Evolutionary conservation across 2,113 vertebrate species (phyloP), one percentile per base, ranked within the genome.

Genomic region (Thermophis baileyi): DNA sequence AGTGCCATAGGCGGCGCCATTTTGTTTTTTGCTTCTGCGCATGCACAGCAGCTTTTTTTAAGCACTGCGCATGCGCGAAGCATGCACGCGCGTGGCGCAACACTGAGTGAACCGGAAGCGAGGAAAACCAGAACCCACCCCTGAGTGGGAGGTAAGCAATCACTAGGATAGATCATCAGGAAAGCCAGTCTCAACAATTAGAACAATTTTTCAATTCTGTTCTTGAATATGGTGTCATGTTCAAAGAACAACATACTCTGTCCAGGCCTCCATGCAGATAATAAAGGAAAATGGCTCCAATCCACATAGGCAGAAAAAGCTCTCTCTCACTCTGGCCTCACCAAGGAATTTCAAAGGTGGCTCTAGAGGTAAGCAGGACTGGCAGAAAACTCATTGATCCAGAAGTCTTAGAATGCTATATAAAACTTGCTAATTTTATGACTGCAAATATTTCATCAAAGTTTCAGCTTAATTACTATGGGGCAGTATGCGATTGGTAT

Each of bases 111-210:
- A n/a, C n/a, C n/a, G n/a, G n/a, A n/a, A n/a, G n/a, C n/a, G n/a
- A n/a, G n/a, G n/a, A n/a, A n/a, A n/a, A n/a, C n/a, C n/a, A n/a
- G n/a, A n/a, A n/a, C n/a, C n/a, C n/a, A n/a, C n/a, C n/a, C n/a
- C n/a, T n/a, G n/a, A n/a, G n/a, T n/a, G n/a, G n/a, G 90, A 4
- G 30, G 50, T 53, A 85, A 27, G 49, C 47, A 47, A 51, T 60
- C 53, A 50, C 51, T 18, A 35, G 8, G 57, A 63, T n/a, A 93
- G 22, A 55, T 55, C 22, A 55, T 55, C 55, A 25, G 87, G 54
- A 86, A 91, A 91, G 47, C 69, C 47, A 60, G 18, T 10, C 47
- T 89, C 53, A n/a, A 47, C 69, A 89, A 89, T 89, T 91, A 93
- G 69, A 91, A 89, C 69, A 86, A 91, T 89, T 89, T 51, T 57